A percentile compares a stretch with the other conserved stretches of the same genome.
phyloP scores from a whole-genome alignment of 1,140 invertebrate species.

The Dolichoris vasculosae region DNA sequence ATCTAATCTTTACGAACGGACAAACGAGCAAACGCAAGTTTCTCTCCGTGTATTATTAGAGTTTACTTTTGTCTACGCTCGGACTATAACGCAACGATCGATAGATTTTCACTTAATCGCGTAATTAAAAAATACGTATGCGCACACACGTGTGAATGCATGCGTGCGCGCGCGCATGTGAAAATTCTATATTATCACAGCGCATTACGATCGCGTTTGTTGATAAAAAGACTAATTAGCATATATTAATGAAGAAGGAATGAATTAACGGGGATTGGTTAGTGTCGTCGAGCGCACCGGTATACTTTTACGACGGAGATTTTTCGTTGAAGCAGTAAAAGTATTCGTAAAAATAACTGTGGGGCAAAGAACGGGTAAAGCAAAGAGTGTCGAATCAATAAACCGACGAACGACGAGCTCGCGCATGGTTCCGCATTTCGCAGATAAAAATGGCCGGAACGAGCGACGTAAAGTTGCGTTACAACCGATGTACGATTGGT shows the following conservation, averaged over 20 bases:
- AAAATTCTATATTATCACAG: no score
- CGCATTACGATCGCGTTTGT: neutral
- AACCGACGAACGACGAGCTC: constrained; percentile 2
- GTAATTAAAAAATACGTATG: no score
- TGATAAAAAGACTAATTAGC: neutral
- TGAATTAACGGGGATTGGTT: neutral
- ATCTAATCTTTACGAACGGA: constrained; percentile 1
- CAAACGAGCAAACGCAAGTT: neutral
- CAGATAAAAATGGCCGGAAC: constrained; percentile 27
- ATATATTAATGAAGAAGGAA: neutral
- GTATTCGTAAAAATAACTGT: constrained; percentile 11
- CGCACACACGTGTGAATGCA: no score
- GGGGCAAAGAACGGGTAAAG: constrained; percentile 11
- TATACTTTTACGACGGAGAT: neutral
- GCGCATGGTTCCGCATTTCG: constrained; percentile 27
- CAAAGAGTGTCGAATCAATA: constrained; percentile 27
- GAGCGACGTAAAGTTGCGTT: neutral
- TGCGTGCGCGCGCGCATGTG: no score
- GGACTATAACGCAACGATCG: neutral
- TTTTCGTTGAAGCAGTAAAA: neutral
- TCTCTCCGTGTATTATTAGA: neutral
- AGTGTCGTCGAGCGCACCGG: neutral
- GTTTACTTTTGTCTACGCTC: neutral
- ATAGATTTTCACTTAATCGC: no score
- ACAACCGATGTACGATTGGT: neutral